Percentiles rank a stretch among this genome's conserved stretches.
phyloP scores from a whole-genome alignment of 2,797 vertebrate genomes.

The Staurois parvus region DNA sequence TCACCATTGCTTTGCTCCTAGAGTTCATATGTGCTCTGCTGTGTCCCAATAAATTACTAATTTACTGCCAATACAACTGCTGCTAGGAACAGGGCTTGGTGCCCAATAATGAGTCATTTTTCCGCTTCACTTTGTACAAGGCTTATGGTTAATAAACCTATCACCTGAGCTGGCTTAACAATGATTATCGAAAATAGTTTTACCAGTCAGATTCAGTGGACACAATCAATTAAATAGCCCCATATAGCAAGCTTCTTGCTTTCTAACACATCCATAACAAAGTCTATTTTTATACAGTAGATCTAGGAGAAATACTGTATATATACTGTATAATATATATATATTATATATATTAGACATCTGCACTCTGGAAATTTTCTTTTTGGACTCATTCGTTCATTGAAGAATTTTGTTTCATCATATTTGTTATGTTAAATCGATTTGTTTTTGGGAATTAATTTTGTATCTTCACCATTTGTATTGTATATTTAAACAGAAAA shows the following conservation, averaged over 20 bases:
- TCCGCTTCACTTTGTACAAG: constrained; percentile 41
- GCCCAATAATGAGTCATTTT: constrained; percentile 58
- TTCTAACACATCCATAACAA: constrained; percentile 20
- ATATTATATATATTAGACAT: too few relatives aligned
- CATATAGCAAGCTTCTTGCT: neutral
- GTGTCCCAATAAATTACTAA: constrained; percentile 30
- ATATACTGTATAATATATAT: neutral
- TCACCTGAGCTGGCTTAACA: constrained; percentile 52
- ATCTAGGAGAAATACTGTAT: neutral
- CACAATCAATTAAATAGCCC: constrained; percentile 31
- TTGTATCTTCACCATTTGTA: too few relatives aligned
- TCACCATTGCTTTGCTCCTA: neutral
- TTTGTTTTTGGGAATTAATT: too few relatives aligned
- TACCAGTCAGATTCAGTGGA: constrained; percentile 39
- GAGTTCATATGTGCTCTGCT: constrained; percentile 37
- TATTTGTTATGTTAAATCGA: too few relatives aligned
- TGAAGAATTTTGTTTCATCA: too few relatives aligned
- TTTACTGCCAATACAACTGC: constrained; percentile 41
- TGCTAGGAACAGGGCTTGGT: constrained; percentile 46
- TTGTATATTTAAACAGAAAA: too few relatives aligned
- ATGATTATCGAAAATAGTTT: constrained; percentile 57
- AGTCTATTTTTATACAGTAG: neutral
- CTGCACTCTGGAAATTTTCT: too few relatives aligned
- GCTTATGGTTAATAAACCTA: constrained; percentile 50
- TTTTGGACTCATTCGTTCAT: too few relatives aligned